Base-by-base conservation (phyloP, 2,888 invertebrate genomes). In the Lymantria dispar region DNA sequence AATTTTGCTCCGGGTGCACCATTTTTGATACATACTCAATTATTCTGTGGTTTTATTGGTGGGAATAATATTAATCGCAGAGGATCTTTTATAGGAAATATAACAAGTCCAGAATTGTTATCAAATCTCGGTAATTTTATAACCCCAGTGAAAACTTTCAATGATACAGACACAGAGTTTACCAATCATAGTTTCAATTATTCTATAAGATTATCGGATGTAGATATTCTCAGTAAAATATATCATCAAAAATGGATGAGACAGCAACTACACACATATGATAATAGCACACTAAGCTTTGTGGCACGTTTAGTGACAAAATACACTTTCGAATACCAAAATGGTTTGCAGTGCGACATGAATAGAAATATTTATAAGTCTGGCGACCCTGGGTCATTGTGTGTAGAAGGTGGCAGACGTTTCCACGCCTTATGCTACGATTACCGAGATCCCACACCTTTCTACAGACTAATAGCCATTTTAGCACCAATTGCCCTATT, bases 1-100 rank as follows among this genome's bases (percentile, higher is more conserved):
- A 85, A 87, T 58, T 91, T 90, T 58, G 67, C 85, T 22, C 90
- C 90, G 9, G 85, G 87, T 14, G 87, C 89, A n/a, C 79, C 83
- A 11, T 90, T 79, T 56, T 64, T 60, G 56, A 50, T 90, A 8
- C 60, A 74, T 0, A 76, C 77, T 0, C 76, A 75, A 54, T 82
- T 76, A 50, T 87, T 70, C 51, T 90, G 90, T 58, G 90, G 90
- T 33, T 66, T 90, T 13, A 69, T 87, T 33, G 48, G 61, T 10
- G 78, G 83, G 48, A 64, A 60, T 48, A 71, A 72, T 51, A 59
- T 75, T 14, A 43, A 43, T 13, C 11, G 30, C 7, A 33, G 37
- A 7, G 31, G 60, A 8, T 43, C 30, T 8, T 33, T 33, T 5
- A 12, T 5, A 7, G 44, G 54, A 0, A 67, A 78, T 56, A 53